A percentile compares a stretch with the other conserved stretches of the same genome.
These are phyloP conservation scores for Hirtodrosophila trivittata DNA, from an alignment of 2,888 invertebrate species.

Conservation along the genomic window DNA sequence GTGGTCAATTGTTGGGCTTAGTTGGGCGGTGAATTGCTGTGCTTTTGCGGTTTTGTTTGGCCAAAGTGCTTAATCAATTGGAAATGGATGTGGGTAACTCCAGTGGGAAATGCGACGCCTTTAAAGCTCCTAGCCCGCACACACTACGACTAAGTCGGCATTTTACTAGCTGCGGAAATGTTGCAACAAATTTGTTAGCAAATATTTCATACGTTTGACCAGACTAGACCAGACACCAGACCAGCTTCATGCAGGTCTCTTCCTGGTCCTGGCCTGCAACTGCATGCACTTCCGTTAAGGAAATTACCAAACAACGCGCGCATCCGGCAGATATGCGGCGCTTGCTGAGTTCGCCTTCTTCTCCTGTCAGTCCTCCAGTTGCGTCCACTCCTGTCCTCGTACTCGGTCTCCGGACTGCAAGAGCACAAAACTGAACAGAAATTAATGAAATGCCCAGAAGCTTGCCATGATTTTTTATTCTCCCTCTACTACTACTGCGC, in stretches of 20 bases:
- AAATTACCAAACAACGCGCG: too few species aligned
- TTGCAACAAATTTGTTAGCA: slow-evolving; percentile 46
- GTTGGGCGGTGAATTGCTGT: slow-evolving; percentile 9
- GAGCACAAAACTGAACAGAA: too few species aligned
- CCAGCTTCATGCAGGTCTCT: slow-evolving; percentile 21
- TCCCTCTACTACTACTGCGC: too few species aligned
- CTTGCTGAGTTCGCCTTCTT: too few species aligned
- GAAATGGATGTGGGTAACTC: slow-evolving; percentile 44
- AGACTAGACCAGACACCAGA: slow-evolving; percentile 9
- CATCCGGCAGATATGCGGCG: too few species aligned
- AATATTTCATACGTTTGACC: slow-evolving; percentile 33
- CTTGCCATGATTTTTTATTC: too few species aligned
- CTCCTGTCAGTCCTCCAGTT: too few species aligned
- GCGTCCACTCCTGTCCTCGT: too few species aligned
- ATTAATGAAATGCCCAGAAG: too few species aligned
- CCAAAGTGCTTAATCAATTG: slow-evolving; percentile 63
- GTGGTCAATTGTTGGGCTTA: slow-evolving; percentile 11
- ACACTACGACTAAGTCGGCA: slow-evolving; percentile 16
- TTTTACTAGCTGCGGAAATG: slow-evolving; percentile 52
- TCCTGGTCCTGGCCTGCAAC: slow-evolving; percentile 46
- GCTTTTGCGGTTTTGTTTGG: slow-evolving; percentile 41
- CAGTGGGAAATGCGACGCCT: slow-evolving; percentile 30
- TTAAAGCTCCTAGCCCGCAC: slow-evolving; percentile 27
- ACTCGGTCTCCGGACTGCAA: too few species aligned
- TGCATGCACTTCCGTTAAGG: slow-evolving; percentile 73